A percentile compares a stretch with the other conserved stretches of the same genome.
Evolutionary conservation across 2,797 vertebrate genomes (phyloP).

Genomic region (Balearica regulorum): DNA sequence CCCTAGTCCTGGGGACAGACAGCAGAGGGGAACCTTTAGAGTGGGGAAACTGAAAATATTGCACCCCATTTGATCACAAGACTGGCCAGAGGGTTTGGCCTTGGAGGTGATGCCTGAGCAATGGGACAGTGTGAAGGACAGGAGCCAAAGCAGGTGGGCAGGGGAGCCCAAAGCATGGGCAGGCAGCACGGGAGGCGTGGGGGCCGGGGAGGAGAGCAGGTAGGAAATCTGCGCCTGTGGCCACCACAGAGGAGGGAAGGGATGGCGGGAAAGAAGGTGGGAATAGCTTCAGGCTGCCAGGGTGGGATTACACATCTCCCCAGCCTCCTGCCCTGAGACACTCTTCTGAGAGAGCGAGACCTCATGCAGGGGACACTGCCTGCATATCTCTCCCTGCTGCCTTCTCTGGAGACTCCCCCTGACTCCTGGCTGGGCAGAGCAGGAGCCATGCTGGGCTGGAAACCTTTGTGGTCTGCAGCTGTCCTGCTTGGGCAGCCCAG

Average conservation of each 20-base stretch:
- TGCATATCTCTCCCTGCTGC: not conserved
- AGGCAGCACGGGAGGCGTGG: not conserved
- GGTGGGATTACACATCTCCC: not conserved
- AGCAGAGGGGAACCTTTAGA: not conserved
- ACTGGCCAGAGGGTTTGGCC: not conserved
- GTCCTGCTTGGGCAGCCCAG: not conserved
- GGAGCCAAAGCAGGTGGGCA: not conserved
- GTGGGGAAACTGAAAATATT: not conserved
- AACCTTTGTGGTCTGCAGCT: not conserved
- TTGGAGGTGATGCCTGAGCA: not conserved
- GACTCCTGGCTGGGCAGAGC: not conserved
- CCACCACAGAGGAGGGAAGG: not conserved
- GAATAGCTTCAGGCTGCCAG: not conserved
- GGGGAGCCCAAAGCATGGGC: not conserved
- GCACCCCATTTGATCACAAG: not conserved
- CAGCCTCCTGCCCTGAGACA: not conserved
- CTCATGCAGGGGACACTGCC: not conserved
- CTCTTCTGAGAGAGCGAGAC: not conserved
- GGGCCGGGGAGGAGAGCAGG: not conserved
- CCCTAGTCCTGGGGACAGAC: not conserved
- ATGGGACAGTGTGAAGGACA: not conserved
- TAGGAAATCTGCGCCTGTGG: not conserved
- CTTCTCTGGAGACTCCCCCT: not conserved
- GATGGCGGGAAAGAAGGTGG: not conserved
- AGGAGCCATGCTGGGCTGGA: not conserved